A percentile compares a stretch with the other conserved stretches of the same genome.
These are phyloP conservation scores for Poeciliopsis infans DNA, from an alignment of 2,797 vertebrate genomes.

Conservation along the genomic window DNA sequence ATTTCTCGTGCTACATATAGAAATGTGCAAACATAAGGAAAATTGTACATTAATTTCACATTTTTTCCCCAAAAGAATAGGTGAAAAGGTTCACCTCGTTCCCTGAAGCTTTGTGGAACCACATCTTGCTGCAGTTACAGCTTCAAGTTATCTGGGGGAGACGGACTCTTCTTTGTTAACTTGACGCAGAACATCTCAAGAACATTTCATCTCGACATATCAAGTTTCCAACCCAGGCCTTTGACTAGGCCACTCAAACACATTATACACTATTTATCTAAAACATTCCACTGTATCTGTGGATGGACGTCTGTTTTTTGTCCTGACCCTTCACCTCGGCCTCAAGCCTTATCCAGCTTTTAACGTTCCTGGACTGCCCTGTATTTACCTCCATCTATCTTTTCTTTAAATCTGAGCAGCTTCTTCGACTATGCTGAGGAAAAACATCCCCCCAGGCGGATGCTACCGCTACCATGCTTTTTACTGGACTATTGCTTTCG, in stretches of 20 bases:
- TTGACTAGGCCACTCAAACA: slow-evolving; percentile 1
- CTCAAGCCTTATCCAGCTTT: not conserved
- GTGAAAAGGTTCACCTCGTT: not conserved
- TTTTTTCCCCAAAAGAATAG: not conserved
- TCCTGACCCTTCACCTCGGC: not conserved
- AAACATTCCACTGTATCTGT: not conserved
- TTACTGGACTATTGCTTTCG: not conserved
- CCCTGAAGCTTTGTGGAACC: not conserved
- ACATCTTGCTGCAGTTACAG: not conserved
- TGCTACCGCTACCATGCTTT: not conserved
- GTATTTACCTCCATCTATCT: not conserved
- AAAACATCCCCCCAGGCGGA: not conserved
- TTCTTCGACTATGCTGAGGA: not conserved
- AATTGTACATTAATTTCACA: not conserved
- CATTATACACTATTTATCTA: not conserved
- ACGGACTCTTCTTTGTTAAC: not conserved
- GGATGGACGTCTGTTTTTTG: not conserved
- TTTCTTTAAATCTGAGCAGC: slow-evolving; percentile 2
- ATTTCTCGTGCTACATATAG: not conserved
- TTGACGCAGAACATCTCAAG: not conserved
- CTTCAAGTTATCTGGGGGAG: not conserved
- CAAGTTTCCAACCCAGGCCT: not conserved
- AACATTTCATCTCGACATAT: too few species aligned
- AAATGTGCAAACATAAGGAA: not conserved
- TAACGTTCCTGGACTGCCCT: not conserved